These are phyloP conservation scores for Melopsittacus undulatus DNA, from an alignment of 2,797 vertebrate species.

Conservation along the genomic window DNA sequence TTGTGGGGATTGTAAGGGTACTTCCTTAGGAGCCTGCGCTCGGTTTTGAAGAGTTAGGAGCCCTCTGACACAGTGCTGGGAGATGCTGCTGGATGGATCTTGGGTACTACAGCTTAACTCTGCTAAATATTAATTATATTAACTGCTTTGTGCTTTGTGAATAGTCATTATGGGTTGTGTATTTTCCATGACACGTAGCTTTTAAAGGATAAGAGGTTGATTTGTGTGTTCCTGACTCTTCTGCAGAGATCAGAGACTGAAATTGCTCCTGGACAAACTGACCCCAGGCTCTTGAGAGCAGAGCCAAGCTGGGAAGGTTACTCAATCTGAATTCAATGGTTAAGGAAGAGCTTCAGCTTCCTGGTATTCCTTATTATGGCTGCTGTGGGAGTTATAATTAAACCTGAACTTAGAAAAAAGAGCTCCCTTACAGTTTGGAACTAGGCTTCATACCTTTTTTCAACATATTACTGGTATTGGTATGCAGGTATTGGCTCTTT, in stretches of 20 bases:
- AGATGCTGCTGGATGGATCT: neutral
- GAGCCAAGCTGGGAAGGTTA: neutral
- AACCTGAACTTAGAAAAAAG: neutral
- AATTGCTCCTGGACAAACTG: neutral
- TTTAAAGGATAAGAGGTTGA: neutral
- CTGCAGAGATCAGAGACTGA: neutral
- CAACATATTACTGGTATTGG: neutral
- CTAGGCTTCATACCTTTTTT: neutral
- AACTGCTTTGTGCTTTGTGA: neutral
- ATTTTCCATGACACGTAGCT: too few species aligned
- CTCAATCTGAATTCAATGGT: neutral
- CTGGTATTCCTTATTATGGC: conserved; percentile 6
- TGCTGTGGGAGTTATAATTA: conserved; percentile 19
- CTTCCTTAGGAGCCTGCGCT: neutral
- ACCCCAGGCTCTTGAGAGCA: neutral
- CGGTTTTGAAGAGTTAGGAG: neutral
- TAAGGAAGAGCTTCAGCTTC: neutral
- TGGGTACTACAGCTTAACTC: neutral
- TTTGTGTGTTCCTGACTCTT: neutral
- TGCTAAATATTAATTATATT: neutral
- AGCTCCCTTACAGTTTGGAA: neutral
- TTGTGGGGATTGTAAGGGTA: neutral
- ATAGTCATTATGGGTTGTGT: neutral
- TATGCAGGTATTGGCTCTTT: neutral
- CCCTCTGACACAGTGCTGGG: neutral